Evolutionary conservation across 2,888 invertebrate species (phyloP).

Genomic region (Nephrocerus scutellatus): DNA sequence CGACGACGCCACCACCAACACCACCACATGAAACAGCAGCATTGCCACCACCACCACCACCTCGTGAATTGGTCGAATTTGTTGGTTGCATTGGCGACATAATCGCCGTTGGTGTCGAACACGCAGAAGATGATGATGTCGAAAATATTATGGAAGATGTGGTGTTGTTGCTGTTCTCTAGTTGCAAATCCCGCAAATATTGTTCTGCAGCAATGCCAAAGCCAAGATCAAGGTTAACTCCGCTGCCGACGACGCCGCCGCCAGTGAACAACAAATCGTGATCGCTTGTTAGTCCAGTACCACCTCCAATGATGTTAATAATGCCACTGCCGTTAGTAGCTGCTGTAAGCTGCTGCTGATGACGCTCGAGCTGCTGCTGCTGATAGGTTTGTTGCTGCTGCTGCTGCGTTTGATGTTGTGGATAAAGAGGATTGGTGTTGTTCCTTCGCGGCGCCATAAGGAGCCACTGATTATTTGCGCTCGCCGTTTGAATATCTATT

Average conservation of each 20-base stretch:
- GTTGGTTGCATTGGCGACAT: constrained; percentile 41
- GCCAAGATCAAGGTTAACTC: constrained; percentile 5
- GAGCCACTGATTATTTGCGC: constrained; percentile 33
- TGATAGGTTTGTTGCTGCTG: constrained; percentile 23
- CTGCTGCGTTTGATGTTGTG: constrained; percentile 15
- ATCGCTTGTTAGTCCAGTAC: constrained; percentile 10
- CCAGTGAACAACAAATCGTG: constrained; percentile 9
- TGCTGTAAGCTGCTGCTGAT: constrained; percentile 39
- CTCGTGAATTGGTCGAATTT: constrained; percentile 12
- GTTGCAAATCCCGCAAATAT: constrained; percentile 11
- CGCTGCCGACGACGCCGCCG: constrained; percentile 10
- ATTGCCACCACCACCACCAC: too few species aligned
- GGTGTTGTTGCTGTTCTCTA: constrained; percentile 21
- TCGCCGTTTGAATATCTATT: constrained; percentile 32
- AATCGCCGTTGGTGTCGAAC: constrained; percentile 13
- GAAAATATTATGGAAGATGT: constrained; percentile 11
- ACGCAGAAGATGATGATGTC: constrained; percentile 9
- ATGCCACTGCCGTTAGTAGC: constrained; percentile 27
- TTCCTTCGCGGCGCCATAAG: constrained; percentile 54
- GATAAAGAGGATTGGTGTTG: constrained; percentile 30
- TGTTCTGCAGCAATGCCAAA: constrained; percentile 7
- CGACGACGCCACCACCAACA: too few species aligned
- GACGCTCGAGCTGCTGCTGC: constrained; percentile 15
- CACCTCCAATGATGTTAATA: constrained; percentile 14
- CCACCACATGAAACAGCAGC: too few species aligned